These are phyloP conservation scores for Oscheius sp. DNA, from an alignment of 2,888 invertebrate species.

Conservation along the genomic window DNA sequence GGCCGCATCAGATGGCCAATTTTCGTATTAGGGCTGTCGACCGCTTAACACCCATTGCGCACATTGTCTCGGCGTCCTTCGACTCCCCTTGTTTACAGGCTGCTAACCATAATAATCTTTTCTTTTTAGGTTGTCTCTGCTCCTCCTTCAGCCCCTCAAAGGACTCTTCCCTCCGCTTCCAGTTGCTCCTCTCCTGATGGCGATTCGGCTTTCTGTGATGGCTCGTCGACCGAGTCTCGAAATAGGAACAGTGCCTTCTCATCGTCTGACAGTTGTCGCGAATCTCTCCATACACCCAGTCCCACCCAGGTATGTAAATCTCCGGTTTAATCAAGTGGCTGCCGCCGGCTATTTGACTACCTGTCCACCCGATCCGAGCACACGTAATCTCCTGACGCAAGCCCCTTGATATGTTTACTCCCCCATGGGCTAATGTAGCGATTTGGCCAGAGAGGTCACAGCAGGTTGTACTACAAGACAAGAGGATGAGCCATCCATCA, in stretches of 20 bases:
- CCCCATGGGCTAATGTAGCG: constrained; percentile 27
- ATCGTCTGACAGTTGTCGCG: constrained; percentile 65
- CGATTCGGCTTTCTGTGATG: constrained; percentile 97
- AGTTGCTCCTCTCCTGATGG: constrained; percentile 90
- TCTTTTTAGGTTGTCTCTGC: not conserved
- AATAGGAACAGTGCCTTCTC: constrained; percentile 65
- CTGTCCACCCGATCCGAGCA: constrained; percentile 24
- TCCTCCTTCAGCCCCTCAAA: constrained; percentile 4
- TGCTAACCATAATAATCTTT: not conserved
- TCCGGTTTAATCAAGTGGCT: constrained; percentile 19
- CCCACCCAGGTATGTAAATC: constrained; percentile 67
- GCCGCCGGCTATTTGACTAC: constrained; percentile 9
- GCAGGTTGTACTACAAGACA: not conserved
- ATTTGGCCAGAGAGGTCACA: not conserved
- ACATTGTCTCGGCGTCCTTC: constrained; percentile 7
- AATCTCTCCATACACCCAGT: constrained; percentile 70
- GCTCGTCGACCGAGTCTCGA: constrained; percentile 82
- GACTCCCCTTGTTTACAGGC: not conserved
- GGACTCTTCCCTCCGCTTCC: constrained; percentile 75
- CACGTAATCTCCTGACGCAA: constrained; percentile 23
- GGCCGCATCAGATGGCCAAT: constrained; percentile 10
- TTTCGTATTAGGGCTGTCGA: constrained; percentile 9
- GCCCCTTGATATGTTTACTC: constrained; percentile 23
- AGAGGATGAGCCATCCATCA: constrained; percentile 20
- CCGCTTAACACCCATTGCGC: constrained; percentile 13